Evolutionary conservation across 2,888 invertebrate genomes (phyloP), one percentile per base, ranked within the genome.

Genomic region (Oegoconia quadripuncta): DNA sequence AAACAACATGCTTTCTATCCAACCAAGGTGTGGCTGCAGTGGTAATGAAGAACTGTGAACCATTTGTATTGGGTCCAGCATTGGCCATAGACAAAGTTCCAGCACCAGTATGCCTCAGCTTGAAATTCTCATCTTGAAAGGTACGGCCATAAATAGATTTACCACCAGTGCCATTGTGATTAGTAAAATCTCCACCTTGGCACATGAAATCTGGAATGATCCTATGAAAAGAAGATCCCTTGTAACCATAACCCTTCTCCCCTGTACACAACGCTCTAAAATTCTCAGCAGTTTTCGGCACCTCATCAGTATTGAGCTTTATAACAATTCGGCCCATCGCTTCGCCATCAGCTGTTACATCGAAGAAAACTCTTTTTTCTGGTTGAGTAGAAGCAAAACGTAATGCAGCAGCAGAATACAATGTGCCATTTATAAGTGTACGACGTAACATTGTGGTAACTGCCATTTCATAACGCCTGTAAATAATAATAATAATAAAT

Each of bases 121-220:
- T 90, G 89, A 99, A 99, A 89, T 98, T 98, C 84, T 99, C 98
- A 82, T 99, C 99, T 50, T 91, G 92, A 86, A 99, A 99, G 36
- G 73, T 80, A 79, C 97, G 97, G 26, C 98, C 98, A 70, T 98
- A 98, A 80, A 99, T 98, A 44, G 97, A 97, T 81, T 97, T 97
- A 44, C 98, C 98, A 32, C 96, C 96, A 63, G 95, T 95, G 82
- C 97, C 97, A 75, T 95, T 95, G 90, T 97, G 81, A 64, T 95
- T 93, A 55, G 97, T 97, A 73, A 97, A 97, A 72, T 97, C 97
- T 44, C 97, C 95, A 44, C 96, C 97, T 89, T 97, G 97, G 76
- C 96, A 96, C 97, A 98, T 98, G 87, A 97, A 97, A 74, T 94
- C 93, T 36, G 97, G 97, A 74, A 97, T 98, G 60, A 98, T 94